These are phyloP conservation scores for Adrianichthys oophorus DNA, from an alignment of 2,797 vertebrate species.

Conservation along the genomic window DNA sequence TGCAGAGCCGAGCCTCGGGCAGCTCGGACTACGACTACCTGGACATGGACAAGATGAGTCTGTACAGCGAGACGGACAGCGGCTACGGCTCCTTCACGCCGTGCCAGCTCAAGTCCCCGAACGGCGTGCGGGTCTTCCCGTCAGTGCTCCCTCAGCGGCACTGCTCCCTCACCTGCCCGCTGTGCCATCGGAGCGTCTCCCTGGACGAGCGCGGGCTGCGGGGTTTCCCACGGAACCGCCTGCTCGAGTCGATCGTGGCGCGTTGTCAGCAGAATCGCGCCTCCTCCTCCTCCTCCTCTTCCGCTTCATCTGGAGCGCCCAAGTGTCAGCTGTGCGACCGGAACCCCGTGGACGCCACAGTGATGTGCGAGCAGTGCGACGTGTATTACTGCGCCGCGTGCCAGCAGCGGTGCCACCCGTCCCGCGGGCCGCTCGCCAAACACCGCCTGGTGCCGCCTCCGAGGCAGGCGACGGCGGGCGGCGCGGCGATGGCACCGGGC, in stretches of 20 bases:
- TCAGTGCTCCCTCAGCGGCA: constrained; percentile 79
- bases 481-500: constrained; percentile 30
- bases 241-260: constrained; percentile 91
- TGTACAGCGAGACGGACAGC: constrained; percentile 97
- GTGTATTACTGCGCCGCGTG: constrained; percentile 91
- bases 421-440: constrained; percentile 92
- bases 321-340: constrained; percentile 95
- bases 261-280: constrained; percentile 86
- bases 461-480: constrained; percentile 43
- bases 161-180: constrained; percentile 94
- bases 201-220: constrained; percentile 92
- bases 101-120: constrained; percentile 90
- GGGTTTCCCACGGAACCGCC: constrained; percentile 92
- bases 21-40: constrained; percentile 85
- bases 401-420: constrained; percentile 93
- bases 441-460: constrained; percentile 86
- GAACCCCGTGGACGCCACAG: constrained; percentile 87
- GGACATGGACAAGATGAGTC: constrained; percentile 94
- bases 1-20: constrained; percentile 79
- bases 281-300: constrained; percentile 11
- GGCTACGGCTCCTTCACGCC: constrained; percentile 96
- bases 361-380: constrained; percentile 96
- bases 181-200: constrained; percentile 94
- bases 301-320: constrained; percentile 51
- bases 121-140: constrained; percentile 91